Conservation (phyloP, 30 jellyfish, hydroid and myxozoan species). For the Hydractinia symbiolongicarpus region DNA sequence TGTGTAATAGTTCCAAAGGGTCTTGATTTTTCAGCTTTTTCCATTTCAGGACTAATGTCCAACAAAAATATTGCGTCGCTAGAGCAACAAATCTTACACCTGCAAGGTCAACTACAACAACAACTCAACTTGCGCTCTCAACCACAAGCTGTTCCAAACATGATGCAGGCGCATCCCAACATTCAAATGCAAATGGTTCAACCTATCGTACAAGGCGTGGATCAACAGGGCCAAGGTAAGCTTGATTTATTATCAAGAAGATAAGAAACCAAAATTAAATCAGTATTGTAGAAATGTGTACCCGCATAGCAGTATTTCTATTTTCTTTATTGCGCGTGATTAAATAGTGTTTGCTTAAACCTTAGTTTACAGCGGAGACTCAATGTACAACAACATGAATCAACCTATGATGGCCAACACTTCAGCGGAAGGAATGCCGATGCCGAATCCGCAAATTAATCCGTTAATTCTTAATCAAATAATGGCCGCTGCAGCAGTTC, state of each 20-base stretch:
- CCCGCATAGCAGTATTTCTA: not conserved
- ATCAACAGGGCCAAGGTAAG: constrained; percentile 13
- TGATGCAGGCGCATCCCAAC: not conserved
- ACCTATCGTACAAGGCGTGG: constrained; percentile 1
- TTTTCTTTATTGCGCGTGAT: not conserved
- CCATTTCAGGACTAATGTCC: constrained; percentile 2
- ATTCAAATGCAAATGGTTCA: not conserved
- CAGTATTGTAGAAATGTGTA: not conserved
- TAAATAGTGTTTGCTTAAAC: not conserved
- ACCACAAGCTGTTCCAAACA: constrained; percentile 1
- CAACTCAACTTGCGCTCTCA: constrained; percentile 15
- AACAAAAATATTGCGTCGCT: not conserved
- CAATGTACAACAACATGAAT: not conserved
- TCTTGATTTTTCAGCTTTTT: not conserved
- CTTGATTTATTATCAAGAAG: not conserved
- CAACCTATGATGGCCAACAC: constrained; percentile 8
- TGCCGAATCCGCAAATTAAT: constrained; percentile 22
- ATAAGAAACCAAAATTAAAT: not conserved
- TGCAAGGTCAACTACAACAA: constrained; percentile 51
- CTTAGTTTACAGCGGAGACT: constrained; percentile 12
- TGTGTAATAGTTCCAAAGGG: not conserved
- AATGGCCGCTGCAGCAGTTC: constrained; percentile 26
- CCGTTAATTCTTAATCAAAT: constrained; percentile 37
- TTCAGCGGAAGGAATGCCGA: not conserved
- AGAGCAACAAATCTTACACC: constrained; percentile 60